phyloP scores from a whole-genome alignment of 1,140 invertebrate species.

The Rhopalosiphum padi region DNA sequence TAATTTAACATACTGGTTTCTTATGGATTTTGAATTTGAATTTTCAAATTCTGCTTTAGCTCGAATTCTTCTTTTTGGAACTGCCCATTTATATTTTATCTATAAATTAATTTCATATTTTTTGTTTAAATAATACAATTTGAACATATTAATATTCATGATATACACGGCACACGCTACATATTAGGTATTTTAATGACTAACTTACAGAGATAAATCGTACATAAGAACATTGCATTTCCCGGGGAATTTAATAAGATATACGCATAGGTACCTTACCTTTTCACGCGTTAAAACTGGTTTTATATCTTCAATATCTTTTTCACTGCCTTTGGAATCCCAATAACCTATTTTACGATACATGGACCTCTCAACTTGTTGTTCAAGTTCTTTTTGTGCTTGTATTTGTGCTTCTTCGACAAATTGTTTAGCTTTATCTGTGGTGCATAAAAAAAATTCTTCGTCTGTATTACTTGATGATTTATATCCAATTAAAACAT shows the following conservation, averaged over 20 bases:
- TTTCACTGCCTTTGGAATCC: conserved; percentile 1
- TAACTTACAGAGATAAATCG: neutral
- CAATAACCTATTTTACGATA: neutral
- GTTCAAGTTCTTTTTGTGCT: neutral
- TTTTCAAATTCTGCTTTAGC: neutral
- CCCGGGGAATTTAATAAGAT: neutral
- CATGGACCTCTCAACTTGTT: neutral
- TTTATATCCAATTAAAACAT: conserved; percentile 49
- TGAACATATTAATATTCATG: neutral
- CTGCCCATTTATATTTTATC: conserved; percentile 44
- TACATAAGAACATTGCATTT: neutral
- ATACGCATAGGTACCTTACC: neutral
- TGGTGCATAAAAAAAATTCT: conserved; percentile 36
- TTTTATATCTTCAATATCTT: conserved; percentile 24
- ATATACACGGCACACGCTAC: no score
- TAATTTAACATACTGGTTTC: conserved; percentile 27
- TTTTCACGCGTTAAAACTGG: neutral
- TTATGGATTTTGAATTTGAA: conserved; percentile 20
- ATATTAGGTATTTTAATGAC: neutral
- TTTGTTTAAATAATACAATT: neutral
- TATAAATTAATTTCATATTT: neutral
- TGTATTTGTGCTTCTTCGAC: neutral
- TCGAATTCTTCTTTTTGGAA: conserved; percentile 7
- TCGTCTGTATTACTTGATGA: conserved; percentile 17
- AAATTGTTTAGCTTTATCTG: neutral